Evolutionary conservation across 2,113 vertebrate species (phyloP).

Genomic region (Dermatemys mawii): DNA sequence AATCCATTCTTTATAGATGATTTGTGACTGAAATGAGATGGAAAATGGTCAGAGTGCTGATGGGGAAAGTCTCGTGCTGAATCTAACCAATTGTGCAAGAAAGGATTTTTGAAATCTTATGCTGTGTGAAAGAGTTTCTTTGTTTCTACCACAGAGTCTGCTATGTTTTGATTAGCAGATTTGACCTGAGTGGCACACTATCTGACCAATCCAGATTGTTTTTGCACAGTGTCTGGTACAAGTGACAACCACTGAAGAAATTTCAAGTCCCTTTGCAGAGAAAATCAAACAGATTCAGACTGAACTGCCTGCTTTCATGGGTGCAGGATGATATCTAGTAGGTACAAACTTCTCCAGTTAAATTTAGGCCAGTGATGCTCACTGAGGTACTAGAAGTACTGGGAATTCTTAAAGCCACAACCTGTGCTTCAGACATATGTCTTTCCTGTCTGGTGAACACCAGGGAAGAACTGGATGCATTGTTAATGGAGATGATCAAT

Average conservation of each 20-base stretch:
- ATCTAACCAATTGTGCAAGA: not conserved
- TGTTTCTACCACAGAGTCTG: not conserved
- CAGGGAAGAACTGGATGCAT: too few species aligned
- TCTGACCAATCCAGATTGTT: not conserved
- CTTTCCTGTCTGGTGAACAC: too few species aligned
- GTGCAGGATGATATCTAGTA: too few species aligned
- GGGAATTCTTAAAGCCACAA: too few species aligned
- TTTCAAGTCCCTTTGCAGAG: too few species aligned
- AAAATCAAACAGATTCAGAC: too few species aligned
- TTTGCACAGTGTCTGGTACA: not conserved
- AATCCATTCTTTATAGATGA: not conserved
- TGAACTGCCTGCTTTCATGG: too few species aligned
- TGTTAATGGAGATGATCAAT: too few species aligned
- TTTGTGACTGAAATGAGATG: not conserved
- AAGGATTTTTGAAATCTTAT: not conserved
- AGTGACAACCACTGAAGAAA: not conserved
- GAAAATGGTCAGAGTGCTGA: not conserved
- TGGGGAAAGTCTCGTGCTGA: not conserved
- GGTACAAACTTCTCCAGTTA: too few species aligned
- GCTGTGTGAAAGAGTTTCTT: not conserved
- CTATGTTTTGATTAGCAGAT: not conserved
- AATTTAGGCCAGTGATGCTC: too few species aligned
- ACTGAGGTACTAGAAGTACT: too few species aligned
- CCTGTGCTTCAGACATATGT: too few species aligned
- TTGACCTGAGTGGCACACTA: not conserved